phyloP scores from a whole-genome alignment of 2,888 invertebrate genomes.

The Halocaridina rubra region DNA sequence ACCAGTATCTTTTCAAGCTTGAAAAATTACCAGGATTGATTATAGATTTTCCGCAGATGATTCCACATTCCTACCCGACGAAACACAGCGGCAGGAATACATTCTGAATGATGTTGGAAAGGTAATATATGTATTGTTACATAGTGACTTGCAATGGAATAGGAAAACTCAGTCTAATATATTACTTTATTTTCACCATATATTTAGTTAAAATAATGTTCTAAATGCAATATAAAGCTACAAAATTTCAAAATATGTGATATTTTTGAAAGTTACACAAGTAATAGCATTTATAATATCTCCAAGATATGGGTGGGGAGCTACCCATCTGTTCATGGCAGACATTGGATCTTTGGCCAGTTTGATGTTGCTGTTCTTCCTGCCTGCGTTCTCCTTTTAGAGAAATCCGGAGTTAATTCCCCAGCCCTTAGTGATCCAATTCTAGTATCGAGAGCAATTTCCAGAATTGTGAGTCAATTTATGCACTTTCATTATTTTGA shows the following conservation, averaged over 20 bases:
- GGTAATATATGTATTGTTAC: no score
- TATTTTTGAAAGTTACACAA: no score
- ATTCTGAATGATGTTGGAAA: constrained; percentile 85
- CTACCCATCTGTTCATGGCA: constrained; percentile 83
- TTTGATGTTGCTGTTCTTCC: constrained; percentile 86
- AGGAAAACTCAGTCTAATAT: no score
- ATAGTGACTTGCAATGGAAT: no score
- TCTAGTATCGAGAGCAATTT: constrained; percentile 77
- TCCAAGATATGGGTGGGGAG: constrained; percentile 91
- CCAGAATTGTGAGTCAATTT: constrained; percentile 74
- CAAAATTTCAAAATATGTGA: no score
- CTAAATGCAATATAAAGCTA: no score
- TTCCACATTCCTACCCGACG: constrained; percentile 75
- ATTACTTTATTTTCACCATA: no score
- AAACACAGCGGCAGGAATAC: constrained; percentile 83
- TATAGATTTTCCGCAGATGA: constrained; percentile 70
- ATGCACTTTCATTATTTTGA: no score
- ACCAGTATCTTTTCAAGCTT: no score
- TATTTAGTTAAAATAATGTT: no score
- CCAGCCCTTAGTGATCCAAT: constrained; percentile 80
- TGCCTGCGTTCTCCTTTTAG: constrained; percentile 80
- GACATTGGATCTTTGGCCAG: constrained; percentile 92
- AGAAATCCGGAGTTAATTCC: constrained; percentile 75
- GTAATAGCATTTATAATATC: no score
- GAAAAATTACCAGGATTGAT: not conserved